phyloP scores from a whole-genome alignment of 1,140 invertebrate genomes.

The Drosophila serrata region DNA sequence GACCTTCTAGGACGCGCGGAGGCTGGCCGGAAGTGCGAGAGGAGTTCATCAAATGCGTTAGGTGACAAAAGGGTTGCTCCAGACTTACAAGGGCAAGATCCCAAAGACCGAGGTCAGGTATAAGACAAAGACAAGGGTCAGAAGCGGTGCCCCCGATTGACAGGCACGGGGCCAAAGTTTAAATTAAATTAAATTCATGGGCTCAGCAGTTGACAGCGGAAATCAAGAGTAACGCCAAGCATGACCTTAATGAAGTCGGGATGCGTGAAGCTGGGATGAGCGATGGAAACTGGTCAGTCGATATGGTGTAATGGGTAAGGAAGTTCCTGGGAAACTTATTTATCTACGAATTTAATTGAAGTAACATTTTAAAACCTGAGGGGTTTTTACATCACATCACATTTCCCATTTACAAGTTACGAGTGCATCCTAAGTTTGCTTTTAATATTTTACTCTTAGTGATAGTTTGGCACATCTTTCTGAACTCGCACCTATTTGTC shows the following conservation, averaged over 20 bases:
- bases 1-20: conserved; percentile 17
- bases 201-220: conserved; percentile 66
- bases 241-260: conserved; percentile 57
- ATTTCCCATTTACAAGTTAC: conserved; percentile 3
- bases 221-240: neutral
- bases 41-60: conserved; percentile 77
- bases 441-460: neutral
- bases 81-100: conserved; percentile 51
- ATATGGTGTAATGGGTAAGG: conserved; percentile 27
- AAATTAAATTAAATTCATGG: conserved; percentile 82
- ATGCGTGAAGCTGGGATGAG: conserved; percentile 59
- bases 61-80: conserved; percentile 77
- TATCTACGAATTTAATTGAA: neutral
- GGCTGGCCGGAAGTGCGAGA: conserved; percentile 62
- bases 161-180: conserved; percentile 72
- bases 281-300: conserved; percentile 39
- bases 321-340: conserved; percentile 17
- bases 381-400: too few relatives aligned
- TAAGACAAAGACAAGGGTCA: conserved; percentile 79
- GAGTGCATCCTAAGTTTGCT: neutral
- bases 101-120: conserved; percentile 62
- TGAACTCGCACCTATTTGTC: conserved; percentile 9
- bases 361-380: neutral
- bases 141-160: conserved; percentile 50
- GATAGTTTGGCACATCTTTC: conserved; percentile 1